phyloP scores from a whole-genome alignment of 2,797 vertebrate species.

The Lepidocolaptes lacrymiger region DNA sequence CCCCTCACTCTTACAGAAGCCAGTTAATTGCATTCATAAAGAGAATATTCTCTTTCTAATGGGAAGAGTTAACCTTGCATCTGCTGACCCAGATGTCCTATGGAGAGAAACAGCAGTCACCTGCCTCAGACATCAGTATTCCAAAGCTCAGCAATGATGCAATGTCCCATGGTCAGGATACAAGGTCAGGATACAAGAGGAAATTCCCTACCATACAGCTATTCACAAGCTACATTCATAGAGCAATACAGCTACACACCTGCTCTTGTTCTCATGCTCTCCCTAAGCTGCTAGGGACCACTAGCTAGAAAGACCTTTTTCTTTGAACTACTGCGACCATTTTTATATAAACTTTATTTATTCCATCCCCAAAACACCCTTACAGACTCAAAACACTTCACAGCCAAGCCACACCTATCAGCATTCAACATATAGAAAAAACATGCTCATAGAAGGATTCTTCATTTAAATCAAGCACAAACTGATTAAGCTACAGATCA shows the following conservation, averaged over 20 bases:
- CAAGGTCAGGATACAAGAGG: neutral
- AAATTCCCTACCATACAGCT: accelerated
- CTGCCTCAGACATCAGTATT: neutral
- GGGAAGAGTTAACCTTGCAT: neutral
- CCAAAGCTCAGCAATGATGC: neutral
- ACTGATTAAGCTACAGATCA: neutral
- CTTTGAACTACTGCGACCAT: neutral
- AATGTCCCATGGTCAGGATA: neutral
- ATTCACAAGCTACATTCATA: accelerated
- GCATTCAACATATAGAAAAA: neutral
- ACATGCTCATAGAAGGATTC: neutral
- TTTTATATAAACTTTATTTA: neutral
- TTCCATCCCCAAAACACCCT: neutral
- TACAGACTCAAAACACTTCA: neutral
- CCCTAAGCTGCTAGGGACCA: neutral
- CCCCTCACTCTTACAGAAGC: neutral
- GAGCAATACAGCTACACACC: neutral
- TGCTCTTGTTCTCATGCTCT: neutral
- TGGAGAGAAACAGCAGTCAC: neutral
- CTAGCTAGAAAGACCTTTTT: neutral
- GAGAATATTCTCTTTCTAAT: neutral
- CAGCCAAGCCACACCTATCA: neutral
- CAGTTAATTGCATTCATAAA: neutral
- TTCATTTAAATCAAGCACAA: neutral
- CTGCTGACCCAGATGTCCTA: neutral